Evolutionary conservation across 1,140 invertebrate genomes (phyloP).

Genomic region (Zaprionus africanus): DNA sequence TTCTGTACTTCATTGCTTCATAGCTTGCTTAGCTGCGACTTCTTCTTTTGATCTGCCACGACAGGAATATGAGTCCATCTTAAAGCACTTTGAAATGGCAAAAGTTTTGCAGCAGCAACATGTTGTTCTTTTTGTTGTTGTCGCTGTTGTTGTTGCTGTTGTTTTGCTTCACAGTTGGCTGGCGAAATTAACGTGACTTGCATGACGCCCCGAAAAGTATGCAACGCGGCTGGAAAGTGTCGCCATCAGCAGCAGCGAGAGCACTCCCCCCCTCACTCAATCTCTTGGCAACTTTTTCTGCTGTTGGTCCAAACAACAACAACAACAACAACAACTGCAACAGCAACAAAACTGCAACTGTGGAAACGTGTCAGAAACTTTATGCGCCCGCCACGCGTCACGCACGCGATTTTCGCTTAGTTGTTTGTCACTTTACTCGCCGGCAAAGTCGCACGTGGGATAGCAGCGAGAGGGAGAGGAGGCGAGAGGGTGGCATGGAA

Average conservation of each 20-base stretch:
- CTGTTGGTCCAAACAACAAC: slow-evolving; percentile 44
- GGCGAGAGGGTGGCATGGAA: not conserved
- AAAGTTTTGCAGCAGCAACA: slow-evolving; percentile 45
- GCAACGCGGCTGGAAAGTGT: slow-evolving; percentile 76
- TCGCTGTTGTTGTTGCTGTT: slow-evolving; percentile 23
- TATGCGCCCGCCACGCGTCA: slow-evolving; percentile 79
- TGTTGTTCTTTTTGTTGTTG: slow-evolving; percentile 34
- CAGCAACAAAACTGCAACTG: slow-evolving; percentile 66
- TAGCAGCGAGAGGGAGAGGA: not conserved
- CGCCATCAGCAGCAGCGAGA: slow-evolving; percentile 57
- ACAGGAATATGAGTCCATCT: slow-evolving; percentile 50
- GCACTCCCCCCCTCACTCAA: not conserved
- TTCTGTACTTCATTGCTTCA: not conserved
- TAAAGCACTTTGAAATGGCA: slow-evolving; percentile 68
- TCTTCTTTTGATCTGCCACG: slow-evolving; percentile 54
- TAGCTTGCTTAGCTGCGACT: not conserved
- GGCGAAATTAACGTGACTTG: slow-evolving; percentile 78
- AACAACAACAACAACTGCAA: slow-evolving; percentile 14
- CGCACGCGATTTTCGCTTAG: slow-evolving; percentile 81
- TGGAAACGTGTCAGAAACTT: slow-evolving; percentile 81
- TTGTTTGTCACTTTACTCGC: slow-evolving; percentile 76
- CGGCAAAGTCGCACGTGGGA: not conserved
- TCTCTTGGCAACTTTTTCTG: slow-evolving; percentile 54
- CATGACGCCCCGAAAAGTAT: slow-evolving; percentile 74
- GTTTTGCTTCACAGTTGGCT: slow-evolving; percentile 71